Percentiles rank a stretch among this genome's conserved stretches.
Conservation (phyloP, 1,140 invertebrate species). For the Hetaerina americana region DNA sequence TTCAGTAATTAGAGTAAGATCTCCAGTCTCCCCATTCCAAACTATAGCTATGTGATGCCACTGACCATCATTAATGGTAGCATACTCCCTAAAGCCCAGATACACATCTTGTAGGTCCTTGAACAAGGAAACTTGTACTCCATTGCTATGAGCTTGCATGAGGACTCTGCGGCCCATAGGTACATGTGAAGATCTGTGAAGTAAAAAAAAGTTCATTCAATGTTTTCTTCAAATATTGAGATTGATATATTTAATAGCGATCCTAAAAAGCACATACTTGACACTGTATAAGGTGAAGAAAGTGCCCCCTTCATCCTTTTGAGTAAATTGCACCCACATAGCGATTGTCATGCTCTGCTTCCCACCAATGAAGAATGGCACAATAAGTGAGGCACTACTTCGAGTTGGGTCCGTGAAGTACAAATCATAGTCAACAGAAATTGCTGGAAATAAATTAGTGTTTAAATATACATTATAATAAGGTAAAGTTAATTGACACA, state of each 20-base stretch:
- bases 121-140: constrained; percentile 79
- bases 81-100: constrained; percentile 77
- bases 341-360: constrained; percentile 73
- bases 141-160: constrained; percentile 79
- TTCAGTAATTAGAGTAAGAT: constrained; percentile 79
- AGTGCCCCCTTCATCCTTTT: constrained; percentile 75
- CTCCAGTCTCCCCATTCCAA: constrained; percentile 76
- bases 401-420: constrained; percentile 82
- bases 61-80: constrained; percentile 87
- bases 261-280: constrained; percentile 36
- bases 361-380: constrained; percentile 71
- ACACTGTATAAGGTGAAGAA: constrained; percentile 89
- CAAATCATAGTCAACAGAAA: constrained; percentile 90
- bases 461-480: constrained; percentile 7
- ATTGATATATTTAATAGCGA: constrained; percentile 9
- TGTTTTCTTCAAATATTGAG: constrained; percentile 2
- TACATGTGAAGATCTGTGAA: constrained; percentile 51
- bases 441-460: constrained; percentile 43
- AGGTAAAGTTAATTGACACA: constrained; percentile 7
- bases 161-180: constrained; percentile 63
- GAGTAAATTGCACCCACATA: constrained; percentile 92
- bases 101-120: constrained; percentile 79
- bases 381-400: constrained; percentile 75
- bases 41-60: constrained; percentile 93
- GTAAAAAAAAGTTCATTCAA: not conserved